phyloP scores from a whole-genome alignment of 2,113 vertebrate genomes.

The Tetrax tetrax region DNA sequence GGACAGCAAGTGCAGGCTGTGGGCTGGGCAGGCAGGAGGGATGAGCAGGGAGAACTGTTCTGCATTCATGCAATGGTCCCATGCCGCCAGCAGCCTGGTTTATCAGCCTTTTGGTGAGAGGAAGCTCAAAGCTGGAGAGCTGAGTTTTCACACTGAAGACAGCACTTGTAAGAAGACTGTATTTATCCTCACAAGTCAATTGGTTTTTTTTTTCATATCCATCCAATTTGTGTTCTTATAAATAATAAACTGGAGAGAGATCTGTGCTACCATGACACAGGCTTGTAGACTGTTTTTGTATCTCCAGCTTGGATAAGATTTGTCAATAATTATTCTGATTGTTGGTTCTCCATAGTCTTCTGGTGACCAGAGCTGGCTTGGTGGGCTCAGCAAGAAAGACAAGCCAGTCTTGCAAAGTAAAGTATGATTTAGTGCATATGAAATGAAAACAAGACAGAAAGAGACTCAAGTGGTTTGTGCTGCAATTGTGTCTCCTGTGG shows the following conservation, averaged over 20 bases:
- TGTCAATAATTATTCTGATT: background rate
- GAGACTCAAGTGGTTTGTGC: background rate
- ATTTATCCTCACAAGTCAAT: background rate
- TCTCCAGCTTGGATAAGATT: background rate
- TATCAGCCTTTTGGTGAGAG: background rate
- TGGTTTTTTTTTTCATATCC: background rate
- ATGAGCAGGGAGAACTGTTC: background rate
- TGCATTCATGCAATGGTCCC: background rate
- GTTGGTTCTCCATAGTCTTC: background rate
- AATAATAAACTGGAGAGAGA: background rate
- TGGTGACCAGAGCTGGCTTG: background rate
- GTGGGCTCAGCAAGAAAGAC: background rate
- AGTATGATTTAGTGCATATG: background rate
- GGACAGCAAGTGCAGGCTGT: background rate
- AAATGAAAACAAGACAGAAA: background rate
- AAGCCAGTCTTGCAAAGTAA: background rate
- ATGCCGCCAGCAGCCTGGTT: background rate
- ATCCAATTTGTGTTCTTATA: background rate
- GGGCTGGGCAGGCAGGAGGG: background rate
- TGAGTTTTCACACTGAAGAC: fast-evolving
- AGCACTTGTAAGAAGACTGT: fast-evolving
- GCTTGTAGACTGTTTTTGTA: background rate
- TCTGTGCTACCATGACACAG: background rate
- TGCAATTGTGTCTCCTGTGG: background rate
- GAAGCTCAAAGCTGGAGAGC: background rate